Base-by-base conservation (phyloP, 2,113 vertebrate genomes). In the Campylomormyrus numenius region DNA sequence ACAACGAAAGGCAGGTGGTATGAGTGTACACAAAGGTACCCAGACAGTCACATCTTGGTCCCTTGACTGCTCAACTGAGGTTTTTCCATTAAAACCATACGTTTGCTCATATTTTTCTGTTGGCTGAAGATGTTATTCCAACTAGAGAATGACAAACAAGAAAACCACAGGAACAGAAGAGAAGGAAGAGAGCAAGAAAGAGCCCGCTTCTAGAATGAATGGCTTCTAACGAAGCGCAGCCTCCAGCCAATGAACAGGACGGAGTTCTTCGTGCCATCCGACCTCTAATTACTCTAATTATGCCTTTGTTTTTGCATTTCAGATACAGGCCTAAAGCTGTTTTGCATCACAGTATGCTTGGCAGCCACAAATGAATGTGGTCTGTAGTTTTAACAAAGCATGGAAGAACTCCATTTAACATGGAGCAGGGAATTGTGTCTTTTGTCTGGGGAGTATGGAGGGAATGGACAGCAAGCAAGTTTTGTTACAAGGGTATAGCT, bases 201-300 rank as follows among this genome's bases (percentile, higher is more conserved):
- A 2, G 88, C 88, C 83, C 88, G 88, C 93, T 93, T 92, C 39
- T 21, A 88, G 84, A 92, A 66, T 90, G 92, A 94, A 93, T 90
- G 85, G 92, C 24, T 86, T 89, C 88, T 93, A 92, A 94, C 93
- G 92, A 94, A 89, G 92, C 74, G 84, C 89, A 90, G 27, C 90
- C 91, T 91, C 91, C 91, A 93, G 92, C 90, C 52, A 62, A 80
- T 89, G 80, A 58, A 90, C 89, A 46, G 87, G 89, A 90, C 62
- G 19, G 50, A 66, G 92, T 90, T 91, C 86, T 84, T 92, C 91
- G 90, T 90, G 91, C 91, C 89, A 80, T 90, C 92, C 93, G 92
- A 93, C 91, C 87, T 87, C 91, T 93, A 93, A 95, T 95, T 95
- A 94, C 93, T 94, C 93, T 94, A 95, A 95, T 95, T 94, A 94